Percentiles rank a stretch among this genome's conserved stretches.
phyloP scores from a whole-genome alignment of 2,888 invertebrate genomes.

The Acleris cristana region DNA sequence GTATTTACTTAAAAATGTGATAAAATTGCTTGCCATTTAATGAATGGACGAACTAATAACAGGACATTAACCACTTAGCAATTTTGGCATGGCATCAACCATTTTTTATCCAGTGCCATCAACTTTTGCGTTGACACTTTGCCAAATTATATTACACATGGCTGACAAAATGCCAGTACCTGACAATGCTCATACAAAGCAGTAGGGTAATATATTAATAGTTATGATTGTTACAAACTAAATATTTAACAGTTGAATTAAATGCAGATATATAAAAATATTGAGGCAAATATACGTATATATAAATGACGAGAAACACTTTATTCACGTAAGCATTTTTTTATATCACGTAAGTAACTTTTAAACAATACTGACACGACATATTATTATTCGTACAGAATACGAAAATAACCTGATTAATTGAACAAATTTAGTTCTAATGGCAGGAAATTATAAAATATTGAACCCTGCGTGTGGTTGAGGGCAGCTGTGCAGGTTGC shows the following conservation, averaged over 20 bases:
- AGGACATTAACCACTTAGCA: not conserved
- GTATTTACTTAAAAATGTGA: too few relatives aligned
- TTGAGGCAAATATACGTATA: too few relatives aligned
- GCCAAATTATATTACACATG: constrained; percentile 30
- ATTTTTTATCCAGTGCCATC: constrained; percentile 20
- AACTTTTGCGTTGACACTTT: constrained; percentile 23
- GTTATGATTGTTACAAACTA: too few relatives aligned
- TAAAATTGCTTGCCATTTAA: not conserved
- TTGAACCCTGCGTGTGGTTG: constrained; percentile 24
- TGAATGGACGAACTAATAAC: not conserved
- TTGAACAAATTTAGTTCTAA: constrained; percentile 4
- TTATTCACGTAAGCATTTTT: too few relatives aligned
- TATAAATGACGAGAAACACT: too few relatives aligned
- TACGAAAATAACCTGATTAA: constrained; percentile 1
- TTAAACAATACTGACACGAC: too few relatives aligned
- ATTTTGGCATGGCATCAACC: constrained; percentile 18
- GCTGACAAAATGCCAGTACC: constrained; percentile 13
- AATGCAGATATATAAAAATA: too few relatives aligned
- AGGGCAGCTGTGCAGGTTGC: constrained; percentile 27
- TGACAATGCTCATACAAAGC: not conserved
- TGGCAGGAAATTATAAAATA: constrained; percentile 34
- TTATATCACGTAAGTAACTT: too few relatives aligned
- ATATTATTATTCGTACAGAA: not conserved
- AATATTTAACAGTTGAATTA: too few relatives aligned
- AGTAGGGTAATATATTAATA: not conserved